Conservation (phyloP, 1,140 invertebrate species). For the Brachionus plicatilis region DNA sequence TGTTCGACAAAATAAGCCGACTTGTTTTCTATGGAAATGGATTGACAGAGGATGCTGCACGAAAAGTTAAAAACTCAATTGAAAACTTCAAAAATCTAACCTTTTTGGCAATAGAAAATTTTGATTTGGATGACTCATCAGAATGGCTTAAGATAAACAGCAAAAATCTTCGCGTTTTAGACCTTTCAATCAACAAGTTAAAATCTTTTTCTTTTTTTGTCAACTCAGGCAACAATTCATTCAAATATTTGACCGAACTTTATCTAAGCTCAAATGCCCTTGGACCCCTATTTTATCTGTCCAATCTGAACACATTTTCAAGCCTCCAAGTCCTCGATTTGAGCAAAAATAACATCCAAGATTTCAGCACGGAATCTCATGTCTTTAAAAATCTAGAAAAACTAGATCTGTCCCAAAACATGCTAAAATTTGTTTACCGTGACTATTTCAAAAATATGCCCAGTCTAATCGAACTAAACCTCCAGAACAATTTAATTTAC, state of each 20-base stretch:
- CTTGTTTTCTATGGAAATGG: not conserved
- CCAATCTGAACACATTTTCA: not conserved
- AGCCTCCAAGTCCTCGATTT: not conserved
- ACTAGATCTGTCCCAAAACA: not conserved
- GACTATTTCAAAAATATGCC: slow-evolving; percentile 16
- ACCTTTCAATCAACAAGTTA: not conserved
- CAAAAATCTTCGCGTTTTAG: not conserved
- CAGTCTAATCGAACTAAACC: not conserved
- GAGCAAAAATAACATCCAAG: not conserved
- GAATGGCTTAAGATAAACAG: not conserved
- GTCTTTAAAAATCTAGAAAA: not conserved
- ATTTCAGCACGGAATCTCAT: not conserved
- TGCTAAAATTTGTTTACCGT: not conserved
- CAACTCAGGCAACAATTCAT: not conserved
- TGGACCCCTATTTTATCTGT: not conserved
- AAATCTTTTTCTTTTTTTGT: not conserved
- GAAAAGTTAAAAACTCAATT: slow-evolving; percentile 6
- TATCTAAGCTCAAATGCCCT: not conserved
- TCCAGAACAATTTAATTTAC: not conserved
- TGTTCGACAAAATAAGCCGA: not conserved
- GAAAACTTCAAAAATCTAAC: not conserved
- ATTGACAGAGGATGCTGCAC: not conserved
- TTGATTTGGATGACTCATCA: not conserved
- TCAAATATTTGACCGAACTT: not conserved
- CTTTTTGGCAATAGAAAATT: not conserved